phyloP scores from a whole-genome alignment of 2,888 invertebrate species.

The Diarsia mendica region DNA sequence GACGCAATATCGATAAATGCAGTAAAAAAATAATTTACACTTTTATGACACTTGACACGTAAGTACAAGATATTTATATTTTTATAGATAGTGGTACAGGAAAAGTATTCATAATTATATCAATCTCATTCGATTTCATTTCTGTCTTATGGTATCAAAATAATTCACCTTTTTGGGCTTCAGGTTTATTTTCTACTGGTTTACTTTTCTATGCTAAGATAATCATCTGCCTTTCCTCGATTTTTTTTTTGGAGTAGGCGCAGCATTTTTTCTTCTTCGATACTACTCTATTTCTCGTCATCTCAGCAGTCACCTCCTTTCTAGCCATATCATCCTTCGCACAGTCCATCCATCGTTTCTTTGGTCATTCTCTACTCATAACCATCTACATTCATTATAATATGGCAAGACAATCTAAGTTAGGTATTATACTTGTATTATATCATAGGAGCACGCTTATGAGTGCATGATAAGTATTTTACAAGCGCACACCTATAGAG shows the following conservation, averaged over 20 bases:
- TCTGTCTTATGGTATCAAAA: background rate
- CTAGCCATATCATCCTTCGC: too few relatives aligned
- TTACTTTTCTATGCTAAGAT: too few relatives aligned
- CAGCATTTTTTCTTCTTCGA: too few relatives aligned
- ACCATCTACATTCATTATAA: too few relatives aligned
- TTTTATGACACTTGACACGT: constrained; percentile 9
- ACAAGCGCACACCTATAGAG: background rate
- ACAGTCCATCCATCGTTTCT: too few relatives aligned
- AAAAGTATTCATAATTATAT: background rate
- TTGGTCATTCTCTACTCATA: too few relatives aligned
- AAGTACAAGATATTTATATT: background rate
- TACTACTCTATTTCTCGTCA: too few relatives aligned
- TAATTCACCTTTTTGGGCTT: background rate
- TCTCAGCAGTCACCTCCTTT: too few relatives aligned
- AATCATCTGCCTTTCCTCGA: too few relatives aligned
- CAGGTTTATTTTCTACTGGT: too few relatives aligned
- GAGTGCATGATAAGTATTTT: background rate
- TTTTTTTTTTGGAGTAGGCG: too few relatives aligned
- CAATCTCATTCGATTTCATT: background rate
- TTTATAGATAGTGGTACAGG: constrained; percentile 11
- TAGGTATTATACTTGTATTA: too few relatives aligned
- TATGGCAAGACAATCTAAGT: background rate
- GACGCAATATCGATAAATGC: constrained; percentile 43
- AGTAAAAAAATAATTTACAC: constrained; percentile 10
- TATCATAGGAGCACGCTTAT: background rate